Evolutionary conservation across 2,888 invertebrate genomes (phyloP), one percentile per base, ranked within the genome.

Genomic region (Volucella inflata): DNA sequence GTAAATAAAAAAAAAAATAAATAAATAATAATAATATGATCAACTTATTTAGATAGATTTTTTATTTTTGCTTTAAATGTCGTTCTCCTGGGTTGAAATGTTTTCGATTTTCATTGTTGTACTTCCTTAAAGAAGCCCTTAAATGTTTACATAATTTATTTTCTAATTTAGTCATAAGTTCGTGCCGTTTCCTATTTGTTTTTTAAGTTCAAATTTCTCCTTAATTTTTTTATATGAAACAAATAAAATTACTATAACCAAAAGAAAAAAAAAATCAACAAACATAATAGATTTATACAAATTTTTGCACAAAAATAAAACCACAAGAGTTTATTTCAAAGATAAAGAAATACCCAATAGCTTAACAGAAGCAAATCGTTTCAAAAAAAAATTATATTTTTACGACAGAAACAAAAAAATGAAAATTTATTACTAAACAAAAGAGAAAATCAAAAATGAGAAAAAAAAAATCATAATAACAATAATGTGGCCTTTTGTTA

Each of bases 401-500:
- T 6, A 30, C 30, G 2, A 6, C 30, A 30, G 6, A 30, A 30
- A 30, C 30, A 6, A 30, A 6, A 30, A 6, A 57, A 38, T 60
- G 17, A 79, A 51, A 68, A 53, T 83, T 82, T 44, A 14, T 44
- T 10, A 74, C 2, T n/a, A 59, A 75, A 75, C 70, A 76, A 79
- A 74, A 55, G 30, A 30, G 30, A 30, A 30, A 30, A 50, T 36
- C 9, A 46, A 17, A 57, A 42, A 16, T 68, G 40, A 76, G 50
- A 55, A 75, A 78, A 81, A 74, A 40, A 71, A 79, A 75, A 71
- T 65, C 64, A 85, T 50, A 62, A 75, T 64, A 87, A 75, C 78
- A 87, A 87, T 87, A 87, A 87, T 82, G 87, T 87, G 87, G 87
- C 87, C 87, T 87, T 87, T 87, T 46, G 87, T 87, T 83, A 87